Percentiles rank a stretch among this genome's conserved stretches.
Conservation (phyloP, 2,797 vertebrate species). For the Rhynchonycteris naso region DNA sequence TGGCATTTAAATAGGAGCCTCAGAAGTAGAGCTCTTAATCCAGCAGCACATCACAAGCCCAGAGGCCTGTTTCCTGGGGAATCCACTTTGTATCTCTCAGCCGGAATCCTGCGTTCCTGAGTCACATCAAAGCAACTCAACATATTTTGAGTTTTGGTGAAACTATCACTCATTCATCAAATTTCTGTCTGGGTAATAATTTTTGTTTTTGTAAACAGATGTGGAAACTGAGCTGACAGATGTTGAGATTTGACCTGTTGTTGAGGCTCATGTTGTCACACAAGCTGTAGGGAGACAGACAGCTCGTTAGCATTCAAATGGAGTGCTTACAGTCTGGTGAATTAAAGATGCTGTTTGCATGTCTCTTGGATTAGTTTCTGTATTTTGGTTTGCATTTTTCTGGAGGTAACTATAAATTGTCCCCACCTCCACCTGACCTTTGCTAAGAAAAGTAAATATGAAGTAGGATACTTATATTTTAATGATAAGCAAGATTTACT, state of each 20-base stretch:
- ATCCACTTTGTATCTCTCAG: constrained; percentile 11
- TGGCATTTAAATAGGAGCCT: constrained; percentile 22
- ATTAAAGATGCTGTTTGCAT: not conserved
- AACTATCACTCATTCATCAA: constrained; percentile 53
- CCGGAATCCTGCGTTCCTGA: constrained; percentile 20
- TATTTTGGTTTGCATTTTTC: constrained; percentile 10
- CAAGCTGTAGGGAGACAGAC: not conserved
- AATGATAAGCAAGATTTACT: not conserved
- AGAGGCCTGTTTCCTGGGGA: not conserved
- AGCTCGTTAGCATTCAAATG: not conserved
- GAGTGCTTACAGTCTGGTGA: not conserved
- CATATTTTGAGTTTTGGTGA: constrained; percentile 40
- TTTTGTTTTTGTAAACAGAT: constrained; percentile 52
- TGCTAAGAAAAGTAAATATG: not conserved
- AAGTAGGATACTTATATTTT: not conserved
- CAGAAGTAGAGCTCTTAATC: not conserved
- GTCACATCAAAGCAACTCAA: constrained; percentile 26
- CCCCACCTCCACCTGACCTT: not conserved
- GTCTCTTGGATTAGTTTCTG: not conserved
- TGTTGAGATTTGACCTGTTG: constrained; percentile 35
- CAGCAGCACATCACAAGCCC: not conserved
- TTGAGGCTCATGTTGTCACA: constrained; percentile 16
- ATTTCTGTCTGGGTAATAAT: constrained; percentile 41
- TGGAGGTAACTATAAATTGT: not conserved
- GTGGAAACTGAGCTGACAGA: constrained; percentile 24